Percentiles rank a stretch among this genome's conserved stretches.
These are phyloP conservation scores for Yponomeuta cagnagella DNA, from an alignment of 2,888 invertebrate genomes.

Conservation along the genomic window DNA sequence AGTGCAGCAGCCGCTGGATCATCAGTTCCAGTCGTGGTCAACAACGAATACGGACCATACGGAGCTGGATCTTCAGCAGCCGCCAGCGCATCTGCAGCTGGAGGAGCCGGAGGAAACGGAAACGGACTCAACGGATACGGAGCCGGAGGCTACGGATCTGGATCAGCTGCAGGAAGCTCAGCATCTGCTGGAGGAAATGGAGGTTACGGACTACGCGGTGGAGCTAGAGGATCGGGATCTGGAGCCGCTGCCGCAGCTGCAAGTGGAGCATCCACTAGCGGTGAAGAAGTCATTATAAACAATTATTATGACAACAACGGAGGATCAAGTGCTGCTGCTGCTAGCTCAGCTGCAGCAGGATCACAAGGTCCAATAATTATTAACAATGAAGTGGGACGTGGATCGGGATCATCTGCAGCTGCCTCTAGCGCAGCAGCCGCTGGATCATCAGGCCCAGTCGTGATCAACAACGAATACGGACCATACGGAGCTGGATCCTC, in stretches of 20 bases:
- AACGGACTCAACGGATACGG: too few species aligned
- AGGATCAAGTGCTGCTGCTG: neutral
- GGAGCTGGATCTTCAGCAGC: too few species aligned
- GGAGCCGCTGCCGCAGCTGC: conserved; percentile 3
- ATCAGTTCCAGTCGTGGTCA: too few species aligned
- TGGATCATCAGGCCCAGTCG: neutral
- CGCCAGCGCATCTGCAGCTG: too few species aligned
- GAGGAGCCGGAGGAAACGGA: too few species aligned
- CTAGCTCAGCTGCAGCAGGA: neutral
- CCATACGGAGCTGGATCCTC: neutral
- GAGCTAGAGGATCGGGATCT: neutral
- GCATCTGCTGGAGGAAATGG: conserved; percentile 1
- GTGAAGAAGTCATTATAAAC: too few species aligned
- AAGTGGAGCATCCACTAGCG: neutral
- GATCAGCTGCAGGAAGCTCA: too few species aligned
- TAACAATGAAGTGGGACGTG: neutral
- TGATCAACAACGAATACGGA: neutral
- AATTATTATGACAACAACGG: neutral
- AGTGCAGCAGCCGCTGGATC: too few species aligned
- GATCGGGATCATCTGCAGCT: neutral
- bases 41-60: neutral
- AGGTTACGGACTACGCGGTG: neutral
- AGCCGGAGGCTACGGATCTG: too few species aligned
- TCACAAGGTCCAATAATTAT: neutral
- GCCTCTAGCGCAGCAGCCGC: conserved; percentile 13